Evolutionary conservation across 2,113 vertebrate genomes (phyloP).

Genomic region (Hyperopisus bebe): DNA sequence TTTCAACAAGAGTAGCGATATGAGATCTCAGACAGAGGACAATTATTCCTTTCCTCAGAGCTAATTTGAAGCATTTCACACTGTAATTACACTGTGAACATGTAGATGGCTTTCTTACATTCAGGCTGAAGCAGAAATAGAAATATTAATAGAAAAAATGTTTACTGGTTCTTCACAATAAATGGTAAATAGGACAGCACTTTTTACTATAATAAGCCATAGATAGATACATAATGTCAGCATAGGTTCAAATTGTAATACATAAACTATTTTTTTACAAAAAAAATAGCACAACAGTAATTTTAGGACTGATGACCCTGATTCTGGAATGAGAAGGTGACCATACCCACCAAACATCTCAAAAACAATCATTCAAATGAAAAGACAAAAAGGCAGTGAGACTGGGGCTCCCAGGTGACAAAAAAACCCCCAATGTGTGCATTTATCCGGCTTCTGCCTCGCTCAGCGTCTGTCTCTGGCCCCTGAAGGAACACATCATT

Average conservation of each 20-base stretch:
- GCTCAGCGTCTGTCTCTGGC: not conserved
- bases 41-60: not conserved
- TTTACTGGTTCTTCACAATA: not conserved
- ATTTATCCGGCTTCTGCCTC: not conserved
- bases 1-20: constrained; percentile 5
- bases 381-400: not conserved
- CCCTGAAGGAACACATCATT: not conserved
- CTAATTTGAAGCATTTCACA: constrained; percentile 11
- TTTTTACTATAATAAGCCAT: not conserved
- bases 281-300: not conserved
- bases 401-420: not conserved
- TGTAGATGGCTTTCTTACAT: not conserved
- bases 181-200: not conserved
- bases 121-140: not conserved
- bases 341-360: not conserved
- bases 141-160: not conserved
- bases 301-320: not conserved
- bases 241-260: not conserved
- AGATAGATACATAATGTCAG: not conserved
- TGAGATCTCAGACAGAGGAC: not conserved
- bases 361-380: not conserved
- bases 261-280: not conserved
- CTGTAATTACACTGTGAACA: not conserved
- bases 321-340: not conserved
- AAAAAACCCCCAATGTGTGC: not conserved